Base-by-base conservation (phyloP, 2,888 invertebrate genomes). In the Lasioglossum lativentre region DNA sequence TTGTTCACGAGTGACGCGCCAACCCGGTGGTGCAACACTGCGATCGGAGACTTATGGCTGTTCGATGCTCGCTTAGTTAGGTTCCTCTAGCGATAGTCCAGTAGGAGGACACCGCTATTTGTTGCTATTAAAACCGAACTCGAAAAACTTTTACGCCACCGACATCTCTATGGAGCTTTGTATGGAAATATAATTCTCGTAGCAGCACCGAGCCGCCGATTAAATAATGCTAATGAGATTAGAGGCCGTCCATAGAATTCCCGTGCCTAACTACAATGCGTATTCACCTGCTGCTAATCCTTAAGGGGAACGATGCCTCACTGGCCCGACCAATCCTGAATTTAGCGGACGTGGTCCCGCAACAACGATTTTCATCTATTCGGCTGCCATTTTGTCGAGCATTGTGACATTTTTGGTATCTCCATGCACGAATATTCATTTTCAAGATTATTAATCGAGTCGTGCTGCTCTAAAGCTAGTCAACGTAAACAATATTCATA, bases 1-100 rank as follows among this genome's bases (percentile, higher is more conserved):
- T 75, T 82, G 47, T 47, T 86, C 84, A 14, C 47, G 70, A 70
- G 40, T 70, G 66, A 40, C 59, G 59, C 27, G n/a, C 27, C 52
- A 52, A 23, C 1, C 52, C 52, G 23, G 52, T 52, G 52, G 23
- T 1, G 52, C 52, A 52, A 52, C 52, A 52, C 23, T 6, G 52
- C 8, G 52, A 52, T 23, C 52, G 52, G 52, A 23, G 52, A 52
- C 52, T 52, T 52, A 52, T 52, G 52, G 52, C 23, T 52, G 52
- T 23, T 16, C 52, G 52, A 63, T 16, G 16, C 16, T 16, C 16
- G 27, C 16, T 52, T 23, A 10, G 52, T 23, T 52, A 23, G 8
- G 23, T 27, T 68, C 0, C 34, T 40, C 34, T 8, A 63, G 8
- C 8, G 38, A 38, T 3, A 12, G 23, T 23, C 3, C 23, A n/a